These are phyloP conservation scores for Anabacerthia variegaticeps DNA, from an alignment of 2,797 vertebrate species.

Conservation along the genomic window DNA sequence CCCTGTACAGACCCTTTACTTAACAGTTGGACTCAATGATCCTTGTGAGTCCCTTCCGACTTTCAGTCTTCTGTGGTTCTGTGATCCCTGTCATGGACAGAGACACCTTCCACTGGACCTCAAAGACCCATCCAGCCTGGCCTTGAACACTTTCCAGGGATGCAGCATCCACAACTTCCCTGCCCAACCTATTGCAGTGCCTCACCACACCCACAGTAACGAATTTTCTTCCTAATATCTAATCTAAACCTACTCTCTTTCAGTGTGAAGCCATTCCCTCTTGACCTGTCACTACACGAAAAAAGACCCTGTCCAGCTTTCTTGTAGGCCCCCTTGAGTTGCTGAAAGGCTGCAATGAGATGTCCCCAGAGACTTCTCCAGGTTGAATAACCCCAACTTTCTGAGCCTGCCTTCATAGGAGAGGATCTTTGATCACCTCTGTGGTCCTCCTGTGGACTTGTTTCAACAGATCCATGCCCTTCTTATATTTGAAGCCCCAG, in stretches of 20 bases:
- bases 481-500: background rate
- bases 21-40: background rate
- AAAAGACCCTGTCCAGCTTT: background rate
- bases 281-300: background rate
- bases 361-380: background rate
- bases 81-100: background rate
- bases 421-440: background rate
- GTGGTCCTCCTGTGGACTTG: background rate
- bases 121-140: no score
- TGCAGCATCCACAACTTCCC: background rate
- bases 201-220: background rate
- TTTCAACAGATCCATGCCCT: background rate
- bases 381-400: background rate
- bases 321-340: background rate
- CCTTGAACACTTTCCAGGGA: background rate
- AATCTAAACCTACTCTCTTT: background rate
- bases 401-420: background rate
- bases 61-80: background rate
- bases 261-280: background rate
- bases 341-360: background rate
- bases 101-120: background rate
- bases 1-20: background rate
- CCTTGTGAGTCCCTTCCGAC: background rate
- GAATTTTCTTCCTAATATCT: background rate
- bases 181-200: background rate